Base-by-base conservation (phyloP, 2,888 invertebrate species). In the Julus scandinavius region DNA sequence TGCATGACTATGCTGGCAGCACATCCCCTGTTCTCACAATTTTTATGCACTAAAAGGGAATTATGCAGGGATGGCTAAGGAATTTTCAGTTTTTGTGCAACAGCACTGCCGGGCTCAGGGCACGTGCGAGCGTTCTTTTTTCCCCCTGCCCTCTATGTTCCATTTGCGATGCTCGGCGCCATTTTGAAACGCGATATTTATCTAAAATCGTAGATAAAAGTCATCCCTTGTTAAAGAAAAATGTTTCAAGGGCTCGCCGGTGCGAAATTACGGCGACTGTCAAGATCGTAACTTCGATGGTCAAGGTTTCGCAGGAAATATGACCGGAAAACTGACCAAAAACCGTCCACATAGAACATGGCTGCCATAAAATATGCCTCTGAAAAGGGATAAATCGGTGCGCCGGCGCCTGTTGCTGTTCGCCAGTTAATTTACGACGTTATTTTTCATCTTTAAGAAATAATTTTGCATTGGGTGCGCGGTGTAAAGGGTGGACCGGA, bases 201-300 rank as follows among this genome's bases (percentile, higher is more conserved):
- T 45, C 45, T 7, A 45, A 45, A 45, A 45, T 45, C 7, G 45
- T 45, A 45, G 45, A 0, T 45, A 45, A 45, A 45, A 45, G 29
- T 0, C 29, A 29, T 29, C 29, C 29, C 29, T 1, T 45, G 45
- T 45, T 45, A 45, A 17, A 54, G n/a, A 17, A 17, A 17, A n/a
- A n/a, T n/a, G n/a, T 5, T 63, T 17, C 58, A n/a, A 63, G n/a
- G 58, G 58, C n/a, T n/a, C 17, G n/a, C 17, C n/a, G 17, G 45
- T 45, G 45, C 45, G 45, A 45, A 5, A 29, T 29, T 29, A 29
- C 29, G 54, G 54, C 54, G 13, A 17, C n/a, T 63, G 58, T 63
- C 58, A 63, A 63, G 58, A 63, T 63, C 58, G 58, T 63, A 63
- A 63, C n/a, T 17, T n/a, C n/a, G n/a, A 63, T n/a, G 58, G 58